These are phyloP conservation scores for Drosophila kurseongensis DNA, from an alignment of 1,140 invertebrate species.

Conservation along the genomic window DNA sequence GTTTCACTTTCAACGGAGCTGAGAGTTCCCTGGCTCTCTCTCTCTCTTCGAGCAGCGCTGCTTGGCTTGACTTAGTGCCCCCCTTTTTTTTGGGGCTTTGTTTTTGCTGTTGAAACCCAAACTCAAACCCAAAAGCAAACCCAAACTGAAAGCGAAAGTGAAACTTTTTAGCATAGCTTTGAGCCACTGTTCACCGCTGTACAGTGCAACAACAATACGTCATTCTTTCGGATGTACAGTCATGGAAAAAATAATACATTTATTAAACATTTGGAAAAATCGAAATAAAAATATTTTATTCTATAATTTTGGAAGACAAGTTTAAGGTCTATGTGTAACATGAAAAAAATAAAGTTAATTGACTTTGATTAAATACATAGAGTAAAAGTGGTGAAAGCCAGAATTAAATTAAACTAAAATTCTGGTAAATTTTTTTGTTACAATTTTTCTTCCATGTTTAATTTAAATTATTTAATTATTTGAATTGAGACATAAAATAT, in stretches of 20 bases:
- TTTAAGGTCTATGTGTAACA: too few relatives aligned
- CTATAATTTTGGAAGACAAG: too few relatives aligned
- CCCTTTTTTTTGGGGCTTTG: constrained; percentile 58
- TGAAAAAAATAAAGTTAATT: too few relatives aligned
- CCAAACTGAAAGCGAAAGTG: constrained; percentile 78
- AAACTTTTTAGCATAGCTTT: constrained; percentile 77
- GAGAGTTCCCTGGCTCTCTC: constrained; percentile 10
- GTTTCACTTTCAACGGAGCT: constrained; percentile 72
- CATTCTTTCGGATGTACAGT: constrained; percentile 44
- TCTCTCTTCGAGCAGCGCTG: constrained; percentile 46
- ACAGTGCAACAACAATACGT: constrained; percentile 36
- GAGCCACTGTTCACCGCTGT: constrained; percentile 60
- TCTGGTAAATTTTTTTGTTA: background rate
- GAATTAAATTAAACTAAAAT: background rate
- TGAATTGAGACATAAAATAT: too few relatives aligned
- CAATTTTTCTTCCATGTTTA: background rate
- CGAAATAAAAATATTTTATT: too few relatives aligned
- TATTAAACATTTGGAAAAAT: too few relatives aligned
- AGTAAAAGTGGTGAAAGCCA: too few relatives aligned
- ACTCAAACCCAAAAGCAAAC: constrained; percentile 30
- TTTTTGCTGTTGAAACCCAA: constrained; percentile 67
- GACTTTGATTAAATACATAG: too few relatives aligned
- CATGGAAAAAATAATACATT: background rate
- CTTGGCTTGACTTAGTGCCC: constrained; percentile 74
- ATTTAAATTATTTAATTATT: background rate